Evolutionary conservation across 2,888 invertebrate species (phyloP).

Genomic region (Sphecodes monilicornis): DNA sequence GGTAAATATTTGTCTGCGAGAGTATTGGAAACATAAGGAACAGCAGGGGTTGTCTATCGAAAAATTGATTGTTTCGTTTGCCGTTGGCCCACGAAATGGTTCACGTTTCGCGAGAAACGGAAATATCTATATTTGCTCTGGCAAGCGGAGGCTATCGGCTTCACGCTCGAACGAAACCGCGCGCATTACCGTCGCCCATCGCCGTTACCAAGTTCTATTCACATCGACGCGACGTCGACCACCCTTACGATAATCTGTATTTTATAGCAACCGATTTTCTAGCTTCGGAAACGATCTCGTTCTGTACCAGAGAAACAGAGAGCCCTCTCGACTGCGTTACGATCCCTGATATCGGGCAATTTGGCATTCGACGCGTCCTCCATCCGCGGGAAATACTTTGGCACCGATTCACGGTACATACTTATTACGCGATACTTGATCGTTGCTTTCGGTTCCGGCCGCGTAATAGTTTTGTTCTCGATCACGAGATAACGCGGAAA

Average conservation of each 20-base stretch:
- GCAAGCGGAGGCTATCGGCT: conserved; percentile 44
- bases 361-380: conserved; percentile 16
- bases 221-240: conserved; percentile 49
- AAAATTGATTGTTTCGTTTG: conserved; percentile 9
- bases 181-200: background rate
- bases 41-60: background rate
- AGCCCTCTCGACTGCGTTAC: background rate
- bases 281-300: background rate
- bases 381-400: conserved; percentile 18
- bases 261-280: background rate
- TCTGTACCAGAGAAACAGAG: background rate
- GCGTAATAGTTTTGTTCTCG: background rate
- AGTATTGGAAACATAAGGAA: conserved; percentile 12
- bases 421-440: background rate
- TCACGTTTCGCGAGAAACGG: conserved; percentile 14
- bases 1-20: conserved; percentile 7
- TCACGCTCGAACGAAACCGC: conserved; percentile 52
- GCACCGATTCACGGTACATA: conserved; percentile 6
- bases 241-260: background rate
- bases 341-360: conserved; percentile 11
- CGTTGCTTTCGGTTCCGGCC: conserved; percentile 11
- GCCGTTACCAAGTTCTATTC: conserved; percentile 55
- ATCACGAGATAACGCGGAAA: background rate
- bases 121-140: conserved; percentile 49
- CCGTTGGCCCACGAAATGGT: background rate